Conservation (phyloP, 23 tunicate species). For the Ascidia mentula region DNA sequence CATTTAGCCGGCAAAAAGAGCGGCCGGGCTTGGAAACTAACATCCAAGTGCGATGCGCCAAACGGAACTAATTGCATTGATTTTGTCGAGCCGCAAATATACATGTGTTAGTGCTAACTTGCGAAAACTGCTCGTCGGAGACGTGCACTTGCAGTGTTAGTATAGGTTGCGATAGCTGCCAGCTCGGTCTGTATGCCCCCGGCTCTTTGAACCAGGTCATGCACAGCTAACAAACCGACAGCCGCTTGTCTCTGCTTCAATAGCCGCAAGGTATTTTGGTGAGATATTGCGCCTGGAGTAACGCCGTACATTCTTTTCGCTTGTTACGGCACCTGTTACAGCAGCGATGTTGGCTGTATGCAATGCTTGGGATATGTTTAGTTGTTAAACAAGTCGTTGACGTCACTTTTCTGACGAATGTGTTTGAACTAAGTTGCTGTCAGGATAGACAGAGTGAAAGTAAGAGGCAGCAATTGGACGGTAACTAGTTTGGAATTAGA, state of each 20-base stretch:
- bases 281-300: neutral
- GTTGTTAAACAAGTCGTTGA: no score
- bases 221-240: neutral
- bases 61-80: neutral
- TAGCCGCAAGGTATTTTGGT: neutral
- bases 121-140: neutral
- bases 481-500: no score
- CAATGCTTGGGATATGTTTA: no score
- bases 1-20: no score
- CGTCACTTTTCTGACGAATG: no score
- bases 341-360: no score
- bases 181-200: no score
- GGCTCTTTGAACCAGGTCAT: neutral
- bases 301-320: neutral
- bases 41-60: neutral
- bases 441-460: no score
- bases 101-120: slow-evolving; percentile 6
- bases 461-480: no score
- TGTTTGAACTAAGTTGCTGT: no score
- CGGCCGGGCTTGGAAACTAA: neutral
- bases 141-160: neutral
- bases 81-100: neutral
- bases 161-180: neutral
- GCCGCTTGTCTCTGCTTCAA: neutral
- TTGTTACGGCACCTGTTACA: no score